Evolutionary conservation across 2,797 vertebrate species (phyloP), one percentile per base, ranked within the genome.

Genomic region (Crypturellus tataupa): DNA sequence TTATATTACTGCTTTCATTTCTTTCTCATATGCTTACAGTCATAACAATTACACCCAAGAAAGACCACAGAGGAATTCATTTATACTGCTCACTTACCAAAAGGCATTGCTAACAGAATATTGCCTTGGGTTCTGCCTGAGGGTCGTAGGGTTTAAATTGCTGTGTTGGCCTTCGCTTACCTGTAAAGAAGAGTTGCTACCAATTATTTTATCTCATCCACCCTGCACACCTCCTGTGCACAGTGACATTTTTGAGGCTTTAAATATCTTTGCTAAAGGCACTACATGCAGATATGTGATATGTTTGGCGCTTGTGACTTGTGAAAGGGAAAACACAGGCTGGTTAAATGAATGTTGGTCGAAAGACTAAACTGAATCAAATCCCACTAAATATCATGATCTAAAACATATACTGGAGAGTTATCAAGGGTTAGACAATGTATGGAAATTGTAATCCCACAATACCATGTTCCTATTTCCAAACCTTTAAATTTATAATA

Each of bases 191-290:
- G 94, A 79, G 87, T 94, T 94, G 80, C 77, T 81, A 87, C 69
- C 93, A 94, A 89, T 92, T 93, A 94, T 92, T 95, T 92, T 87
- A 91, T 91, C 89, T 87, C 77, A 56, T 23, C 62, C 49, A 85
- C 85, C 91, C 91, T 80, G 93, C 85, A 80, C 4, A 42, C 58
- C 80, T 96, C 87, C 94, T 95, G 85, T 77, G 64, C 55, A 78
- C 89, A 89, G 93, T 86, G 63, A 89, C 79, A 94, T 89, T 93
- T 92, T 49, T 83, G 37, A 95, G 80, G 85, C 23, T 87, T 89
- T 89, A 86, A 92, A 85, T 93, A 87, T 91, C 72, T 51, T 88
- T 94, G 89, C 89, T 91, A 72, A 94, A 91, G 89, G 91, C 91
- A 80, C 29, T 79, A 94, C 87, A 94, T 95, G 89, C 62, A 96